phyloP scores from a whole-genome alignment of 2,888 invertebrate species.

The Clanis bilineata region DNA sequence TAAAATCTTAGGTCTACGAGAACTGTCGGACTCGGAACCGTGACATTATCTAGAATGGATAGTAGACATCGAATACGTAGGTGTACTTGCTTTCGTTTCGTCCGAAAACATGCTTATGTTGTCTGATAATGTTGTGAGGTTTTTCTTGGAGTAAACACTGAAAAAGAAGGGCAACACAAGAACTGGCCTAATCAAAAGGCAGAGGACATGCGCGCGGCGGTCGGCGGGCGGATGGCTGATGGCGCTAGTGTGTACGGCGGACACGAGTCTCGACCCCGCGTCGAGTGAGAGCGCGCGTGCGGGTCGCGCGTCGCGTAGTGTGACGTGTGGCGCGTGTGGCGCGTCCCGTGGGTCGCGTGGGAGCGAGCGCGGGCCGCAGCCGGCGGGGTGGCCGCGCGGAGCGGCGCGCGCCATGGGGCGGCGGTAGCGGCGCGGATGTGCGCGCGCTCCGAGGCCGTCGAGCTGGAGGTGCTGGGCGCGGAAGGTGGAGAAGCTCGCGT shows the following conservation, averaged over 20 bases:
- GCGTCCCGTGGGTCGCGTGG: constrained; percentile 74
- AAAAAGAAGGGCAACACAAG: constrained; percentile 47
- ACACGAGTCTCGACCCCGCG: constrained; percentile 54
- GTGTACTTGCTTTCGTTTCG: not conserved
- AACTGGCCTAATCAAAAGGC: constrained; percentile 35
- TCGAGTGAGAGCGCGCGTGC: constrained; percentile 60
- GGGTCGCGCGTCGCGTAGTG: constrained; percentile 47
- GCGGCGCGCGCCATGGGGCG: constrained; percentile 86
- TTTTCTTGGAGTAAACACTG: constrained; percentile 24
- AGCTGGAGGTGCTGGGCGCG: constrained; percentile 90
- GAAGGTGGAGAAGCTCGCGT: constrained; percentile 88
- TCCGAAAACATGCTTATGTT: not conserved
- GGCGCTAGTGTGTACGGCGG: too few relatives aligned
- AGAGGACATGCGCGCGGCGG: constrained; percentile 46
- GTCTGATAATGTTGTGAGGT: constrained; percentile 11
- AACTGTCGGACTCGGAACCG: not conserved
- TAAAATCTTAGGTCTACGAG: not conserved
- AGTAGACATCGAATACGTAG: not conserved
- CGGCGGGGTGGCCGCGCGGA: constrained; percentile 57
- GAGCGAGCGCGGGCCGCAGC: constrained; percentile 50
- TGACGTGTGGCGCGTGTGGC: constrained; percentile 51
- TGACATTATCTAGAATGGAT: not conserved
- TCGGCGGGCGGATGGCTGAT: too few relatives aligned
- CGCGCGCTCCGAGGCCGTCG: constrained; percentile 89
- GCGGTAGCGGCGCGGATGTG: constrained; percentile 88